Conservation (phyloP, 1,140 invertebrate species). For the Papilio helenus region DNA sequence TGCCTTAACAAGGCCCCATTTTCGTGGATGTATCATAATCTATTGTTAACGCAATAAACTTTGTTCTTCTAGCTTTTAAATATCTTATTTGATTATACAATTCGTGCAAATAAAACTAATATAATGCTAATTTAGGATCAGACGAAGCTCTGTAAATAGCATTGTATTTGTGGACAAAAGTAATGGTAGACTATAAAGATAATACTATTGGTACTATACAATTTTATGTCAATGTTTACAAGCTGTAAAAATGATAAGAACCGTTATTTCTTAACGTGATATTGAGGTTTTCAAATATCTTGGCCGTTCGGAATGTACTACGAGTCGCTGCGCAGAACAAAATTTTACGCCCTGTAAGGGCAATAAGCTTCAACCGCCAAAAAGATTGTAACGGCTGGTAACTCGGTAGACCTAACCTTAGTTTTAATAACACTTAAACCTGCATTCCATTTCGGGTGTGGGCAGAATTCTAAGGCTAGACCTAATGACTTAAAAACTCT, state of each 20-base stretch:
- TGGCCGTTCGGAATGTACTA: no score
- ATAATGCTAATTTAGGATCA: constrained; percentile 16
- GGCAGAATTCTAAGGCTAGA: background rate
- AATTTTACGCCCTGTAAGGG: no score
- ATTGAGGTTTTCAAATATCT: background rate
- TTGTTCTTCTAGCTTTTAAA: background rate
- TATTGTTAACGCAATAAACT: background rate
- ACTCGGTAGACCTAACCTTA: background rate
- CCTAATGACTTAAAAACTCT: no score
- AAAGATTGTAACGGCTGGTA: no score
- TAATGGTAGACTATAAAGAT: constrained; percentile 35
- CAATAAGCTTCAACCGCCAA: no score
- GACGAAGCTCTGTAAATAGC: background rate
- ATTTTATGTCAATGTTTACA: constrained; percentile 39
- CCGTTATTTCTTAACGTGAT: background rate
- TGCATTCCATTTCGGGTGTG: background rate
- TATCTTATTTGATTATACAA: background rate
- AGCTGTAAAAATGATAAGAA: constrained; percentile 31
- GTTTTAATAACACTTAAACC: background rate
- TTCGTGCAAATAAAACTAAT: constrained; percentile 28
- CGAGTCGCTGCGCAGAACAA: no score
- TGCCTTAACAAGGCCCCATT: background rate
- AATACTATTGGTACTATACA: constrained; percentile 24
- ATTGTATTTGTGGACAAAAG: constrained; percentile 28
- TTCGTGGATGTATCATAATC: background rate